These are phyloP conservation scores for Mystacornis crossleyi DNA, from an alignment of 2,113 vertebrate species.

Conservation along the genomic window DNA sequence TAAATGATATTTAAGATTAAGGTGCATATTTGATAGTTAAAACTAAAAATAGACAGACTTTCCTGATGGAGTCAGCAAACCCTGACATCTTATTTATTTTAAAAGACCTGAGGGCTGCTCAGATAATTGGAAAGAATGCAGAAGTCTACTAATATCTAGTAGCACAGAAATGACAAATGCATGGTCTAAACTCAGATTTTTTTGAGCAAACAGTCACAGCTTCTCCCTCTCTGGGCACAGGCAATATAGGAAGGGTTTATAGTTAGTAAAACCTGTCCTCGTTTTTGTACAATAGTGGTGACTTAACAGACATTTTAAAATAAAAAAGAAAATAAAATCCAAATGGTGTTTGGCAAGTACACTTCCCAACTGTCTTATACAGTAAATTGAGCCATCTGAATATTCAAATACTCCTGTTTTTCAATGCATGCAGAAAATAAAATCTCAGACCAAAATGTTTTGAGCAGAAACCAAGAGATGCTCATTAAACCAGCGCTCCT, in stretches of 20 bases:
- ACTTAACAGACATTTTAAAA: conserved; percentile 29
- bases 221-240: conserved; percentile 20
- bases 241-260: neutral
- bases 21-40: neutral
- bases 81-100: conserved; percentile 52
- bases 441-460: neutral
- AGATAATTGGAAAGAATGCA: conserved; percentile 56
- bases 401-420: neutral
- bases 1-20: conserved; percentile 24
- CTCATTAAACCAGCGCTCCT: neutral
- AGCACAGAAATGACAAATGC: conserved; percentile 7
- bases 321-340: neutral
- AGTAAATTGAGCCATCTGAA: conserved; percentile 36
- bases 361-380: conserved; percentile 24
- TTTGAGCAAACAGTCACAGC: conserved; percentile 22
- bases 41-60: conserved; percentile 24
- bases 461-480: neutral
- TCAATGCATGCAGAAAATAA: conserved; percentile 21
- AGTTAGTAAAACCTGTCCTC: conserved; percentile 5
- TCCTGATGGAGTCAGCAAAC: conserved; percentile 56
- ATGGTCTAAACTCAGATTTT: conserved; percentile 15
- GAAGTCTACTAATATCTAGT: neutral
- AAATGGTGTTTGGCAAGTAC: conserved; percentile 40
- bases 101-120: conserved; percentile 39
- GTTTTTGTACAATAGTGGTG: conserved; percentile 12